These are phyloP conservation scores for Trichogramma pretiosum DNA, from an alignment of 1,140 invertebrate species.

Conservation along the genomic window DNA sequence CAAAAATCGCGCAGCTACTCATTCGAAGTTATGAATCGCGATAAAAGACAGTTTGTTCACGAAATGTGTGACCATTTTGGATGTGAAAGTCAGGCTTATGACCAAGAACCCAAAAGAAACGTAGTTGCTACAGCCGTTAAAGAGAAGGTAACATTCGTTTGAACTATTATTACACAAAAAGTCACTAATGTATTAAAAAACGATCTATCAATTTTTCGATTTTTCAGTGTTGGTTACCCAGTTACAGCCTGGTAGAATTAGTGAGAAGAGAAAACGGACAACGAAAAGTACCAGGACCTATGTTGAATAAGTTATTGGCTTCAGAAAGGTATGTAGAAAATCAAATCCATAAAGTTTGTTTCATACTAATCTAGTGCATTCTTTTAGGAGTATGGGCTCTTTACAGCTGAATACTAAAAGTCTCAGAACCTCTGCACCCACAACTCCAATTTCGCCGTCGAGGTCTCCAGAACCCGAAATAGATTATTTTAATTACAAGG, in stretches of 20 bases:
- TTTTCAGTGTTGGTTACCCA: slow-evolving; percentile 72
- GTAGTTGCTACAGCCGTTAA: slow-evolving; percentile 84
- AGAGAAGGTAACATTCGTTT: slow-evolving; percentile 52
- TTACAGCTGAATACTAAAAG: slow-evolving; percentile 31
- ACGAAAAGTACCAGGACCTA: slow-evolving; percentile 65
- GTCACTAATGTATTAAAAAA: not conserved
- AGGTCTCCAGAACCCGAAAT: slow-evolving; percentile 26
- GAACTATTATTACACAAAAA: not conserved
- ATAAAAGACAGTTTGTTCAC: slow-evolving; percentile 82
- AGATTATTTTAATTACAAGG: slow-evolving; percentile 26
- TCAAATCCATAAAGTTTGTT: not conserved
- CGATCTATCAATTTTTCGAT: not conserved
- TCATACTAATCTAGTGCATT: slow-evolving; percentile 2
- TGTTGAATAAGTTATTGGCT: slow-evolving; percentile 39
- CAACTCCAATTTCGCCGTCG: slow-evolving; percentile 17
- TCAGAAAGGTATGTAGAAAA: slow-evolving; percentile 19
- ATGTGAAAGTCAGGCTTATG: slow-evolving; percentile 85
- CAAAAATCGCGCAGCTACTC: slow-evolving; percentile 79
- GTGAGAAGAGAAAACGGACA: slow-evolving; percentile 68
- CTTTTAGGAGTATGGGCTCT: slow-evolving; percentile 30
- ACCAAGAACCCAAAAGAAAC: slow-evolving; percentile 89
- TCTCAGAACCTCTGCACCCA: slow-evolving; percentile 24
- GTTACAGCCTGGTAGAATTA: slow-evolving; percentile 71
- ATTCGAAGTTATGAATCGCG: slow-evolving; percentile 86
- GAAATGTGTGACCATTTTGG: slow-evolving; percentile 93